A percentile compares a stretch with the other conserved stretches of the same genome.
Evolutionary conservation across 2,888 invertebrate genomes (phyloP).

Genomic region (Macrophya alboannulata): DNA sequence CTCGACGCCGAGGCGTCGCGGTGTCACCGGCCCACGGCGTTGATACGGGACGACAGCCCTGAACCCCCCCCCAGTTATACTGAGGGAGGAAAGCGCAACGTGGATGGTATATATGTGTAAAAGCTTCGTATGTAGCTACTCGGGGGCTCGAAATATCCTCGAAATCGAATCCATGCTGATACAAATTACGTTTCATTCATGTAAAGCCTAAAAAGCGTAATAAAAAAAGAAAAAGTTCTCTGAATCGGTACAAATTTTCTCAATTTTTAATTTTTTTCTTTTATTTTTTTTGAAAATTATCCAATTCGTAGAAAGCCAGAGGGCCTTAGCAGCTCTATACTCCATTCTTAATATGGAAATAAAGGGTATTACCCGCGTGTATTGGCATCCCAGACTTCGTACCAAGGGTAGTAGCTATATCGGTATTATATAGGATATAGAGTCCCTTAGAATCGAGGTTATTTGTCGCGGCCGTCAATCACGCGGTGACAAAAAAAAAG

Average conservation of each 20-base stretch:
- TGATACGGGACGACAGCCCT: conserved; percentile 70
- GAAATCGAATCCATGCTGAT: conserved; percentile 6
- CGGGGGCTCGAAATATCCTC: conserved; percentile 14
- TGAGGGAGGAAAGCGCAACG: conserved; percentile 7
- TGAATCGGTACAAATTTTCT: background rate
- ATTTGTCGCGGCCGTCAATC: conserved; percentile 46
- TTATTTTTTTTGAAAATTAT: background rate
- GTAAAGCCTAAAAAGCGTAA: background rate
- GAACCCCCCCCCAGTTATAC: conserved; percentile 14
- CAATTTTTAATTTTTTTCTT: background rate
- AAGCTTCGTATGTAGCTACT: background rate
- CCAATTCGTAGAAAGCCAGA: background rate
- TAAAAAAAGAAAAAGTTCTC: background rate
- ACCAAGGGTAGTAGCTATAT: background rate
- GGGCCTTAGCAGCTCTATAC: background rate
- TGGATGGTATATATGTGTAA: background rate
- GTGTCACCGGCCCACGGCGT: conserved; percentile 75
- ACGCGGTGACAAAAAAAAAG: conserved; percentile 42
- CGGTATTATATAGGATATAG: background rate
- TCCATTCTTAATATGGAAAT: background rate
- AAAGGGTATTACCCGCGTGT: background rate
- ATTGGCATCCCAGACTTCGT: background rate
- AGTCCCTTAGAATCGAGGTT: conserved; percentile 18
- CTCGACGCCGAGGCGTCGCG: conserved; percentile 62
- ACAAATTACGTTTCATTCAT: background rate